Conservation (phyloP, 1,140 invertebrate species). For the Drosophila novamexicana region DNA sequence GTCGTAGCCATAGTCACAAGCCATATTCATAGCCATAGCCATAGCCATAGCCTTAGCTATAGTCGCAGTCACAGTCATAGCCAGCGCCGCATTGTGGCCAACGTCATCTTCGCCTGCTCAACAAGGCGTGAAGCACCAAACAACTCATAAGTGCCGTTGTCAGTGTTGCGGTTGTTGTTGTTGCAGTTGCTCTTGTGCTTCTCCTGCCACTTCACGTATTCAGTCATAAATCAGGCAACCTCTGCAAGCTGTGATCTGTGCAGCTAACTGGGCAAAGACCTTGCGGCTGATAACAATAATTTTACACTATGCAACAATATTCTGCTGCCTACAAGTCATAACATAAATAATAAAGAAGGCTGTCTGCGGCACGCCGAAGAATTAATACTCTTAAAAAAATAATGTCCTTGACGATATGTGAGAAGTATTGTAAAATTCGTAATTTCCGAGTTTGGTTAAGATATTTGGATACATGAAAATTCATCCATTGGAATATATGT, state of each 20-base stretch:
- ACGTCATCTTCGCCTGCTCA: slow-evolving; percentile 58
- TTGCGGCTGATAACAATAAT: slow-evolving; percentile 8
- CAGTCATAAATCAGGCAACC: slow-evolving; percentile 27
- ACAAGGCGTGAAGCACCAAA: slow-evolving; percentile 77
- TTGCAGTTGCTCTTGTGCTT: background rate
- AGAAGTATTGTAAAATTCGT: too few relatives aligned
- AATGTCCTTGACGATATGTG: too few relatives aligned
- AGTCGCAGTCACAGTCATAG: slow-evolving; percentile 10
- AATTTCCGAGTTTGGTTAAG: too few relatives aligned
- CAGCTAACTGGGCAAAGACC: slow-evolving; percentile 11
- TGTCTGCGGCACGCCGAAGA: too few relatives aligned
- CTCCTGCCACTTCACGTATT: background rate
- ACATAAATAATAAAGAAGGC: too few relatives aligned
- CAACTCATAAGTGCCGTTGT: slow-evolving; percentile 36
- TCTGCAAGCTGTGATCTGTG: slow-evolving; percentile 23
- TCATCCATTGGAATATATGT: too few relatives aligned
- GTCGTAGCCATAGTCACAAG: background rate
- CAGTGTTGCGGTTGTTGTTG: slow-evolving; percentile 11
- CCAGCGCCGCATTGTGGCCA: slow-evolving; percentile 34
- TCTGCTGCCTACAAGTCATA: background rate
- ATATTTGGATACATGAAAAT: too few relatives aligned
- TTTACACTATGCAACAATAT: slow-evolving; percentile 2
- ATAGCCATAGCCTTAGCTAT: slow-evolving; percentile 10
- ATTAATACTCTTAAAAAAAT: too few relatives aligned
- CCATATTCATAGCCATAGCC: slow-evolving; percentile 17